Percentiles rank a stretch among this genome's conserved stretches.
Evolutionary conservation across 2,113 vertebrate species (phyloP).

Genomic region (Crotalus horridus): DNA sequence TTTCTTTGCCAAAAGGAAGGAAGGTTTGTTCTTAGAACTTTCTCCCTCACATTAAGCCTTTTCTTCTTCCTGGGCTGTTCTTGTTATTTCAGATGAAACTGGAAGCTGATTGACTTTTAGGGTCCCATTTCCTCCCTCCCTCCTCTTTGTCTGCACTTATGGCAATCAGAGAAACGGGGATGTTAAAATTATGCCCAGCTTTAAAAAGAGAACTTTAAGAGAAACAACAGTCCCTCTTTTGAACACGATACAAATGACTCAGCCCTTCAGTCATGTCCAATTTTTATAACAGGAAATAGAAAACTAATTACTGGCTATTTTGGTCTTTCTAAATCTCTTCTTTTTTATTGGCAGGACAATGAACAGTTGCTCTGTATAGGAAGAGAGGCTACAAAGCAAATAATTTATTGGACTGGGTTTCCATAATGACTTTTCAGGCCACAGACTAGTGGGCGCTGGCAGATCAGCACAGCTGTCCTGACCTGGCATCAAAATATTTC

Average conservation of each 20-base stretch:
- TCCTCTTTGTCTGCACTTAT: slow-evolving; percentile 50
- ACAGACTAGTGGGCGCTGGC: slow-evolving; percentile 53
- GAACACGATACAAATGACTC: slow-evolving; percentile 55
- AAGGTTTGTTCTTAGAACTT: slow-evolving; percentile 11
- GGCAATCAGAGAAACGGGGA: slow-evolving; percentile 48
- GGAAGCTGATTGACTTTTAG: slow-evolving; percentile 30
- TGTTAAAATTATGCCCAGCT: slow-evolving; percentile 65
- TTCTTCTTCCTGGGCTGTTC: slow-evolving; percentile 15
- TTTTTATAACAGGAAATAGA: slow-evolving; percentile 77
- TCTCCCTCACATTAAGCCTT: slow-evolving; percentile 12
- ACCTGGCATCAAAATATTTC: slow-evolving; percentile 46
- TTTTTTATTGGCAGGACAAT: slow-evolving; percentile 64
- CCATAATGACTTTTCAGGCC: slow-evolving; percentile 59
- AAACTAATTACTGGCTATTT: slow-evolving; percentile 77
- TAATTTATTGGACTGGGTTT: slow-evolving; percentile 74
- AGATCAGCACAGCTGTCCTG: slow-evolving; percentile 51
- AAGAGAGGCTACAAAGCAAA: slow-evolving; percentile 71
- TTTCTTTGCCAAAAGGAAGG: slow-evolving; percentile 33
- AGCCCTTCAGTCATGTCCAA: slow-evolving; percentile 61
- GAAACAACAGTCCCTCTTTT: slow-evolving; percentile 57
- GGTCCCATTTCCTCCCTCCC: slow-evolving; percentile 43
- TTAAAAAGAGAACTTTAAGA: slow-evolving; percentile 47
- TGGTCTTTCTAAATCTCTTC: slow-evolving; percentile 61
- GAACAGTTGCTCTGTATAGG: slow-evolving; percentile 68
- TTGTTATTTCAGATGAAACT: slow-evolving; percentile 41